phyloP scores from a whole-genome alignment of 2,113 vertebrate species.

The Callipepla californica region DNA sequence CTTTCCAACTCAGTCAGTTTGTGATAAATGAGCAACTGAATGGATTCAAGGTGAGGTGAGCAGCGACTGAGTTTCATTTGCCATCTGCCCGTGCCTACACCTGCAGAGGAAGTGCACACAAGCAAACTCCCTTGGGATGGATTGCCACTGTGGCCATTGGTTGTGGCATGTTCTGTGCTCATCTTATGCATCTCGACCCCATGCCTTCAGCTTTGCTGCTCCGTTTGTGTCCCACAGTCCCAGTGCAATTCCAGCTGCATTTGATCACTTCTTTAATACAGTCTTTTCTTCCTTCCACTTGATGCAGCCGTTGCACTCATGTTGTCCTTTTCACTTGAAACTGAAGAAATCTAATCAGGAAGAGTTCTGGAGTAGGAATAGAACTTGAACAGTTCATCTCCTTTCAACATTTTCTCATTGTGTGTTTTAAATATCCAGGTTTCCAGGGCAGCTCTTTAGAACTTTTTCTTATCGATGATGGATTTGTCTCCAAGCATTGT shows the following conservation, averaged over 20 bases:
- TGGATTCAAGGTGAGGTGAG: not conserved
- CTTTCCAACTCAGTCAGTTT: not conserved
- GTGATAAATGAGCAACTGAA: not conserved
- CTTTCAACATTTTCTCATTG: rapidly evolving
- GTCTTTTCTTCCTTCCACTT: not conserved
- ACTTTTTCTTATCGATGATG: not conserved
- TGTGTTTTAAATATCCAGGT: not conserved
- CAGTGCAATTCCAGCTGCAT: rapidly evolving
- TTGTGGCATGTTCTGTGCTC: not conserved
- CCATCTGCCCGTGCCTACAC: not conserved
- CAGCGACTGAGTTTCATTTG: rapidly evolving
- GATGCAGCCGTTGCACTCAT: not conserved
- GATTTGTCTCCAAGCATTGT: not conserved
- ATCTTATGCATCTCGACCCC: not conserved
- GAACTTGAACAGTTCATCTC: not conserved
- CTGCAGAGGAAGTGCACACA: not conserved
- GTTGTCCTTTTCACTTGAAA: not conserved
- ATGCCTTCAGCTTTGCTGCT: not conserved
- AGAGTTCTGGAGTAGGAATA: not conserved
- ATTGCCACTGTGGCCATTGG: not conserved
- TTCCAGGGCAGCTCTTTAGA: too few species aligned
- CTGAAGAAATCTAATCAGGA: not conserved
- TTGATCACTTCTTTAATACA: too few species aligned
- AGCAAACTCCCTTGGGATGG: not conserved
- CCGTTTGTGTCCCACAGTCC: not conserved